Conservation (phyloP, 2,888 invertebrate genomes). For the Nephrocerus scutellatus region DNA sequence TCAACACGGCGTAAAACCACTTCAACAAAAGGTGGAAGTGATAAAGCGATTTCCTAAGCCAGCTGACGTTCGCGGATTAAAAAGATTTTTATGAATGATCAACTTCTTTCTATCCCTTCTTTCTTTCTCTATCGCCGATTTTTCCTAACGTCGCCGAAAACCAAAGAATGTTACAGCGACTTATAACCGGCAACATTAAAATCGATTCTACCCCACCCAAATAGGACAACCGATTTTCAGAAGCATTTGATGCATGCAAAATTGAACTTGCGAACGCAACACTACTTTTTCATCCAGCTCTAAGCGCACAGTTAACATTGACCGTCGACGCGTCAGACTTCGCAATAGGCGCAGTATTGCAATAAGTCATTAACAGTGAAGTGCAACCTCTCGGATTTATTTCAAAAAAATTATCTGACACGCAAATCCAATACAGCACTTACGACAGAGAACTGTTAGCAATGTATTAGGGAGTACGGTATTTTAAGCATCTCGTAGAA, state of each 20-base stretch:
- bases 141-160: slow-evolving; percentile 4
- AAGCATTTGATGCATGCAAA: slow-evolving; percentile 7
- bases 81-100: slow-evolving; percentile 3
- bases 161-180: slow-evolving; percentile 2
- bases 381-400: slow-evolving; percentile 7
- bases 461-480: slow-evolving; percentile 6
- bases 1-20: slow-evolving; percentile 1
- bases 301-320: too few species aligned
- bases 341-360: slow-evolving; percentile 6
- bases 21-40: slow-evolving; percentile 2
- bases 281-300: slow-evolving; percentile 4
- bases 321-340: slow-evolving; percentile 9
- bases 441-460: slow-evolving; percentile 7
- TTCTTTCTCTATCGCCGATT: neutral
- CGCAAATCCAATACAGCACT: slow-evolving; percentile 7
- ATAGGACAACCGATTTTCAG: slow-evolving; percentile 6
- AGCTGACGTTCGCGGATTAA: neutral
- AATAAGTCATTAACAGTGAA: slow-evolving; percentile 1
- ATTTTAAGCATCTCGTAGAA: slow-evolving; percentile 1
- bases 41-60: slow-evolving; percentile 5
- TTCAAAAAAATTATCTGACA: slow-evolving; percentile 1
- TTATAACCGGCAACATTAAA: slow-evolving; percentile 7
- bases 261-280: slow-evolving; percentile 10
- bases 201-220: slow-evolving; percentile 6
- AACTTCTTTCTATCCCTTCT: too few species aligned